Conservation (phyloP, 2,888 invertebrate genomes). For the Acronicta aceris region DNA sequence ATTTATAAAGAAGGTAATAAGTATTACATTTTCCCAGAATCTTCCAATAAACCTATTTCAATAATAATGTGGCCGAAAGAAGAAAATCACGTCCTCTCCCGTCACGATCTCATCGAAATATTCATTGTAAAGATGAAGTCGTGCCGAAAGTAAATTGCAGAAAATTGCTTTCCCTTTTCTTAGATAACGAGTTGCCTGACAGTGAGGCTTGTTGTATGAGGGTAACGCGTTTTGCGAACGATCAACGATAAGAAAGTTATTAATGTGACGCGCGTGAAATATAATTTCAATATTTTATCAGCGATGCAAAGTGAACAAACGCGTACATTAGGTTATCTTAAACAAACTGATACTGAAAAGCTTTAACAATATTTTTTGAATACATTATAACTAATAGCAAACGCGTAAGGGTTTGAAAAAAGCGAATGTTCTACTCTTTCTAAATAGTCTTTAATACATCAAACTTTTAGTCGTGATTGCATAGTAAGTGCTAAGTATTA, state of each 20-base stretch:
- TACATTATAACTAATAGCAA: constrained; percentile 16
- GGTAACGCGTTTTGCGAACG: constrained; percentile 52
- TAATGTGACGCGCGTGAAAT: constrained; percentile 35
- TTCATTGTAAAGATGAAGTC: constrained; percentile 60
- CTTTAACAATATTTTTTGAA: constrained; percentile 24
- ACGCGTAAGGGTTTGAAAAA: not conserved
- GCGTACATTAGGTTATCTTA: constrained; percentile 45
- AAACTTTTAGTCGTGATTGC: constrained; percentile 15
- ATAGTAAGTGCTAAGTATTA: not conserved
- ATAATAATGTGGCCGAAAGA: constrained; percentile 15
- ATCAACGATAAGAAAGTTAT: constrained; percentile 54
- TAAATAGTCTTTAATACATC: not conserved
- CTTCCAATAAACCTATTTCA: not conserved
- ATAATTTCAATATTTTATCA: constrained; percentile 48
- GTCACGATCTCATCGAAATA: constrained; percentile 48
- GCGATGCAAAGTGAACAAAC: constrained; percentile 34
- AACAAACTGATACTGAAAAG: constrained; percentile 32
- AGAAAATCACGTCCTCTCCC: constrained; percentile 27
- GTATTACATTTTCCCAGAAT: not conserved
- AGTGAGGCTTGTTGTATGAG: constrained; percentile 55
- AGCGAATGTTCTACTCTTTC: constrained; percentile 1
- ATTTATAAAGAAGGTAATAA: not conserved
- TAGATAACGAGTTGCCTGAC: constrained; percentile 66
- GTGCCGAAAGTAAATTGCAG: constrained; percentile 69
- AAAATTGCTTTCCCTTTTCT: constrained; percentile 70